Evolutionary conservation across 2,797 vertebrate genomes (phyloP).

Genomic region (Pseudochirops cupreus): DNA sequence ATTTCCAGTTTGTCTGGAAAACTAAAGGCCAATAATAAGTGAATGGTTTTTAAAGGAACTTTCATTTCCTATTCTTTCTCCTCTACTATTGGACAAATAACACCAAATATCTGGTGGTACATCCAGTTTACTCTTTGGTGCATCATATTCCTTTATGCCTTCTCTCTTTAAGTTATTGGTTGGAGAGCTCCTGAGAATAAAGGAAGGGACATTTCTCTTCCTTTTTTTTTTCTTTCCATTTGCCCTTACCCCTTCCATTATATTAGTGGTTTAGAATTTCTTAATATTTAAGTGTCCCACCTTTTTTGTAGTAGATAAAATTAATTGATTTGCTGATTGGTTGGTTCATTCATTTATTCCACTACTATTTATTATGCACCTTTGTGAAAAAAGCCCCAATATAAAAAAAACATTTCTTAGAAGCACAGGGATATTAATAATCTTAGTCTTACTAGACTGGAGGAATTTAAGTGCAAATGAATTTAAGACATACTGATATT

Average conservation of each 20-base stretch:
- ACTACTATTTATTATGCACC: background rate
- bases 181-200: background rate
- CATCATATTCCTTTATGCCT: background rate
- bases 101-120: background rate
- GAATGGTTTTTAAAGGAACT: background rate
- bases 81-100: background rate
- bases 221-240: background rate
- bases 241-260: background rate
- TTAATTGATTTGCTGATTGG: background rate
- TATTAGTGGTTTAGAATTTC: background rate
- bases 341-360: background rate
- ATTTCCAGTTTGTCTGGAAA: background rate
- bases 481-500: background rate
- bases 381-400: background rate
- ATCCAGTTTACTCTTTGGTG: background rate
- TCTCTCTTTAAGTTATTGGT: background rate
- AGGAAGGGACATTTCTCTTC: background rate
- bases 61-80: background rate
- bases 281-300: background rate
- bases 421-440: background rate
- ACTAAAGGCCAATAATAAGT: background rate
- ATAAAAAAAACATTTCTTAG: background rate
- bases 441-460: background rate
- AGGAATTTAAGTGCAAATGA: background rate
- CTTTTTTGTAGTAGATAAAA: conserved; percentile 1